Percentiles rank a stretch among this genome's conserved stretches.
Conservation (phyloP, 1,140 invertebrate species). For the Camponotus vicinus region DNA sequence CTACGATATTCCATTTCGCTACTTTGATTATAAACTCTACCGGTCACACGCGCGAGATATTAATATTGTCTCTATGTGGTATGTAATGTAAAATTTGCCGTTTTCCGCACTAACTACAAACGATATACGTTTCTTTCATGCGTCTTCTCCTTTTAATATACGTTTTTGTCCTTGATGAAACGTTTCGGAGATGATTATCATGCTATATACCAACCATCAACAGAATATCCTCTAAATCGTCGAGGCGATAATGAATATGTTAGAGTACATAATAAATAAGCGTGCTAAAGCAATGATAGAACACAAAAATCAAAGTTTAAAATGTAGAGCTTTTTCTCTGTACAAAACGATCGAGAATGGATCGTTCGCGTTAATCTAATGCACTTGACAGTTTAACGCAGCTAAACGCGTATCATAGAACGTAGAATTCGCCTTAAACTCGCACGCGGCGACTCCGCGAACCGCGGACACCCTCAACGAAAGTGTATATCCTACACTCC, state of each 20-base stretch:
- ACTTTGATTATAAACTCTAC: slow-evolving; percentile 79
- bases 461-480: slow-evolving; percentile 36
- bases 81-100: slow-evolving; percentile 67
- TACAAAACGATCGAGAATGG: slow-evolving; percentile 28
- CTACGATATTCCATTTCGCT: slow-evolving; percentile 61
- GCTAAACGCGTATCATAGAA: slow-evolving; percentile 1
- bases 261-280: slow-evolving; percentile 52
- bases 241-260: slow-evolving; percentile 12
- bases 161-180: slow-evolving; percentile 39
- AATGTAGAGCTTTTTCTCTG: slow-evolving; percentile 2
- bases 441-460: not conserved
- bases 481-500: slow-evolving; percentile 50
- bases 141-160: slow-evolving; percentile 5
- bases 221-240: slow-evolving; percentile 15
- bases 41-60: slow-evolving; percentile 54
- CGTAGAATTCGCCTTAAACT: slow-evolving; percentile 9
- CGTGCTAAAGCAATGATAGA: slow-evolving; percentile 26
- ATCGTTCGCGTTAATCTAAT: slow-evolving; percentile 23
- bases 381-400: slow-evolving; percentile 35
- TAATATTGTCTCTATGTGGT: slow-evolving; percentile 76
- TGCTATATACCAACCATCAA: slow-evolving; percentile 44
- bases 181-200: slow-evolving; percentile 26
- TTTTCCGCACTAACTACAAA: slow-evolving; percentile 62
- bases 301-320: not conserved
- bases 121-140: slow-evolving; percentile 49